Evolutionary conservation across 2,888 invertebrate species (phyloP), one percentile per base, ranked within the genome.

Genomic region (Rhingia campestris): DNA sequence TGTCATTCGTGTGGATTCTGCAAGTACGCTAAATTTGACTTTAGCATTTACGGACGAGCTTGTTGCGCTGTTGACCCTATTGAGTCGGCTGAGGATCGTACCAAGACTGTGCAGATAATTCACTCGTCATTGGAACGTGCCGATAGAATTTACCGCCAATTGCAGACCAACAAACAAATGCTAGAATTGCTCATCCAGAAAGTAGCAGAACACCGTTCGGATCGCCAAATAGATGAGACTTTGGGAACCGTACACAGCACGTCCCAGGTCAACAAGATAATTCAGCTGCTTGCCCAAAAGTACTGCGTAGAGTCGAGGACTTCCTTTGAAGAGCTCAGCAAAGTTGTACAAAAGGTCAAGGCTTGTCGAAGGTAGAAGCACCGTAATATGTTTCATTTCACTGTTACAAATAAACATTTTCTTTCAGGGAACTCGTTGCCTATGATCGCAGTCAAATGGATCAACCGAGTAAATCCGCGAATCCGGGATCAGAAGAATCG

Each of bases 1-100:
- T 99, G 99, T 90, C 99, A 99, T 92, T 97, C 98, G 4, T 99
- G 99, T 92, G 99, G 99, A 0, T 99, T 98, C 92, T 99, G 99
- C 93, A 99, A 99, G 92, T 99, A 99, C 92, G 99, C 99, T 41
- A 98, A 99, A 92, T 99, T 99, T 91, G 99, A 99, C 92, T 97
- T 98, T 92, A 97, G 97, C 7, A 93, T 99, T 75, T 95, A 95
- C 4, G 98, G 97, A 4, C 95, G 97, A 30, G 96, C 97, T 0
- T 98, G 97, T 89, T 99, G 97, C 91, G 98, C 98, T 22, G 98
- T 99, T 0, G 99, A 99, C 92, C 97, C 98, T 9, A 98, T 99
- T 30, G 98, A 99, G 91, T 98, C 95, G 87, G 99, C 99, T 88
- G 98, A 99, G 87, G 99, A 99, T 91, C 93, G 99, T 3, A 97